Base-by-base conservation (phyloP, 2,113 vertebrate genomes). In the Empidonax traillii region DNA sequence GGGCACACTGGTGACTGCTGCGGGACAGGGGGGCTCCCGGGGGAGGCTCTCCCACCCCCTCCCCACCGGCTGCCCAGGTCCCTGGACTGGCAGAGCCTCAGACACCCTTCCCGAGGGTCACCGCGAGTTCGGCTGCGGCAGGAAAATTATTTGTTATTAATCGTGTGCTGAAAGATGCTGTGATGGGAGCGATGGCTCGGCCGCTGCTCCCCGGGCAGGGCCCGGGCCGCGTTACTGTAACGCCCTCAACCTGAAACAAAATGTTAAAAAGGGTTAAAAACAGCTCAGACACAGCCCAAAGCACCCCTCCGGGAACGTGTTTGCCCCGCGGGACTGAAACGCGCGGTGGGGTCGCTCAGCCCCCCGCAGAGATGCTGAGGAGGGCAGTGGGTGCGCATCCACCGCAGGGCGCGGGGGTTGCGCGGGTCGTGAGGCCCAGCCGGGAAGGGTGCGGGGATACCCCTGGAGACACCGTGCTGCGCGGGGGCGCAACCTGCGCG, bases 141-240 rank as follows among this genome's bases (percentile, higher is more conserved):
- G n/a, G 55, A 56, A 68, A 92, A 92, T 69, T 39, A 83, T 92
- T 94, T 72, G 21, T 86, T 86, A 77, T 74, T 85, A 83, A 92
- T 81, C 47, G 6, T 52, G 59, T 74, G 63, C 63, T 74, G 76
- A 88, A 71, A 85, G 87, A 53, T 44, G 78, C 18, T 79, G 85
- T 8, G 91, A 47, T 53, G 53, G 73, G 63, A 89, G 80, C 56
- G 53, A 46, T 65, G 10, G 41, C 46, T 27, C 35, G 62, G 85
- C 63, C 69, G 22, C 84, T 18, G 62, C 8, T 81, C 16, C 65
- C 33, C 15, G n/a, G 20, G 31, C 76, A 51, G 61, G 49, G 63
- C 28, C 75, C 15, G 21, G 46, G 8, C 28, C 6, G 47, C 22
- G 13, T 8, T 17, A 1, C 15, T 20, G 31, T 1, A 46, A 67